Evolutionary conservation across 2,888 invertebrate species (phyloP).

Genomic region (Chymomyza caudatula): DNA sequence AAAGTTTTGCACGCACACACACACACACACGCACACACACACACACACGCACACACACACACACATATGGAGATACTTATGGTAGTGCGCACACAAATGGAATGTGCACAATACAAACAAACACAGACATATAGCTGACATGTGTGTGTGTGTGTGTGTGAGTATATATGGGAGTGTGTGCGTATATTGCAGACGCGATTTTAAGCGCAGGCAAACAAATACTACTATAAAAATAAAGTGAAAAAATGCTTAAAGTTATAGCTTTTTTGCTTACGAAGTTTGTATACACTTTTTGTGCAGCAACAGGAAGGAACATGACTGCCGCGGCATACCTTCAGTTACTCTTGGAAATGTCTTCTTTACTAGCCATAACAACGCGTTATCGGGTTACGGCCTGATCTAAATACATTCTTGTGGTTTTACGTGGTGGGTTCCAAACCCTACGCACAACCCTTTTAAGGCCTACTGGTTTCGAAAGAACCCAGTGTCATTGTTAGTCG

Average conservation of each 20-base stretch:
- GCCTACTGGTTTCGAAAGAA: too few relatives aligned
- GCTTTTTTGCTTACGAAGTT: background rate
- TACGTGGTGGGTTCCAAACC: too few relatives aligned
- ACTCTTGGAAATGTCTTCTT: too few relatives aligned
- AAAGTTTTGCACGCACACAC: slow-evolving; percentile 64
- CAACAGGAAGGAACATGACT: too few relatives aligned
- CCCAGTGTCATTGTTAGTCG: too few relatives aligned
- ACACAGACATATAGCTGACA: slow-evolving; percentile 25
- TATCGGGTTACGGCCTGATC: too few relatives aligned
- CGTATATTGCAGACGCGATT: slow-evolving; percentile 54
- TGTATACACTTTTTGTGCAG: background rate
- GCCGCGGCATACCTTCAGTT: too few relatives aligned
- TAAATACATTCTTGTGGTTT: too few relatives aligned
- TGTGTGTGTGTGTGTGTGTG: background rate
- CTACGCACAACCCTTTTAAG: too few relatives aligned
- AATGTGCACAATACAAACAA: slow-evolving; percentile 3
- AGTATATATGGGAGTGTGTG: slow-evolving; percentile 21
- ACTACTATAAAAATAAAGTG: slow-evolving; percentile 58
- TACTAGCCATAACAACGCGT: too few relatives aligned
- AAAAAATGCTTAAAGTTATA: slow-evolving; percentile 4
- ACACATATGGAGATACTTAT: background rate
- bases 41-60: background rate
- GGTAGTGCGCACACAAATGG: background rate
- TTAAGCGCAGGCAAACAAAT: slow-evolving; percentile 59
- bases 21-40: slow-evolving; percentile 24